Percentiles rank a stretch among this genome's conserved stretches.
These are phyloP conservation scores for Drosophila lacertosa DNA, from an alignment of 1,140 invertebrate genomes.

Conservation along the genomic window DNA sequence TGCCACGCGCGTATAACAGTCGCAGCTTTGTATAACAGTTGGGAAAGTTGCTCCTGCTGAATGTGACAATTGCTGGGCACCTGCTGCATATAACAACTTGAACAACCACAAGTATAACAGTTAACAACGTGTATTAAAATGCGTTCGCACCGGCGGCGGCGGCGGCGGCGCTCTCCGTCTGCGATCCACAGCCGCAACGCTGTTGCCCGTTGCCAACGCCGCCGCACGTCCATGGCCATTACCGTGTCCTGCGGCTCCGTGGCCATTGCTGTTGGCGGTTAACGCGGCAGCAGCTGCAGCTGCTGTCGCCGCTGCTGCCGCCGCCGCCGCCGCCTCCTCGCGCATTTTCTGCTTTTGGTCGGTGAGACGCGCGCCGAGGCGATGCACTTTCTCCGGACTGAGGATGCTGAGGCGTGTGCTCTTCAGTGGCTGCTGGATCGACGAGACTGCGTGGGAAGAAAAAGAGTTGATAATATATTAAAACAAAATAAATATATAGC, in stretches of 20 bases:
- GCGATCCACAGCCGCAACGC: conserved; percentile 25
- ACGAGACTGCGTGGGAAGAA: conserved; percentile 31
- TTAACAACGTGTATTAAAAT: conserved; percentile 73
- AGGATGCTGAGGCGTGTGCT: conserved; percentile 70
- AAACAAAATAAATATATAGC: no score
- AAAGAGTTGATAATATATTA: no score
- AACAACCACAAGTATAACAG: conserved; percentile 36
- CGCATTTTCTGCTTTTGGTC: conserved; percentile 76
- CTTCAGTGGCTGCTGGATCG: conserved; percentile 33
- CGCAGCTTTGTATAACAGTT: conserved; percentile 3
- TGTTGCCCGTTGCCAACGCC: background rate
- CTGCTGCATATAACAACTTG: background rate
- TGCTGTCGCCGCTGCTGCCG: conserved; percentile 35
- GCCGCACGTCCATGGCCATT: background rate
- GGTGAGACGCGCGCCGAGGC: conserved; percentile 69
- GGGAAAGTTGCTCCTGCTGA: no score
- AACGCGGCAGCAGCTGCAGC: conserved; percentile 9
- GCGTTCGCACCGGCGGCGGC: conserved; percentile 61
- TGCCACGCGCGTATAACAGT: conserved; percentile 16
- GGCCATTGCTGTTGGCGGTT: conserved; percentile 17
- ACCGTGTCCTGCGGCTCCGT: background rate
- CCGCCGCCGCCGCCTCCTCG: conserved; percentile 49
- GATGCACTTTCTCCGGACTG: conserved; percentile 81
- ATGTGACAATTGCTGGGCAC: no score
- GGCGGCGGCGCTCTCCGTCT: conserved; percentile 56